Evolutionary conservation across 2,797 vertebrate genomes (phyloP).

Genomic region (Falco concolor): DNA sequence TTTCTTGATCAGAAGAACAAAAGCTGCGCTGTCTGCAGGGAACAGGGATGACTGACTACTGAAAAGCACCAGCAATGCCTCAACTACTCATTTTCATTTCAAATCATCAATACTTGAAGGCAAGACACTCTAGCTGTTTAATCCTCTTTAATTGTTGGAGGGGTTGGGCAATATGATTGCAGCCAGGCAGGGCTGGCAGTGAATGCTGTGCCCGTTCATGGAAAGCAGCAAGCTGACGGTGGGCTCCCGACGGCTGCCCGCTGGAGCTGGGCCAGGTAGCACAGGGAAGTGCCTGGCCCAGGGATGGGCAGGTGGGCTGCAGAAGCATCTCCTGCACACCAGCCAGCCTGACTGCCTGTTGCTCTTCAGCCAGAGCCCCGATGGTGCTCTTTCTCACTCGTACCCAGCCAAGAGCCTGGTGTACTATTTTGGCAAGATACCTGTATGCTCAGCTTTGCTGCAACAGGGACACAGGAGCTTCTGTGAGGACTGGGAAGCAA

Average conservation of each 20-base stretch:
- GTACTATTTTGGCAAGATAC: not conserved
- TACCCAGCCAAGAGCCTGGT: not conserved
- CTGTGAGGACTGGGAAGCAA: not conserved
- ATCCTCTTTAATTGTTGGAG: not conserved
- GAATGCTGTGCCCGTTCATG: rapidly evolving
- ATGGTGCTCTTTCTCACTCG: rapidly evolving
- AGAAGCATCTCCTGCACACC: not conserved
- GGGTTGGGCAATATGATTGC: no score
- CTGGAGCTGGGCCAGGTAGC: not conserved
- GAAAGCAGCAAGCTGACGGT: rapidly evolving
- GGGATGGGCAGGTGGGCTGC: not conserved
- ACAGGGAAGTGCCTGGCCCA: not conserved
- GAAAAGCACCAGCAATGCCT: rapidly evolving
- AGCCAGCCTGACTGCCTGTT: rapidly evolving
- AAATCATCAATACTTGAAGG: not conserved
- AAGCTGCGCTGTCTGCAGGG: rapidly evolving
- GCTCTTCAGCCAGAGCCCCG: not conserved
- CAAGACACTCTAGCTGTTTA: not conserved
- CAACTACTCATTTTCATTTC: not conserved
- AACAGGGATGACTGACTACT: not conserved
- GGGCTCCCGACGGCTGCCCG: not conserved
- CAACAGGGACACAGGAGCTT: not conserved
- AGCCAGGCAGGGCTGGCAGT: rapidly evolving
- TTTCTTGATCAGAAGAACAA: not conserved
- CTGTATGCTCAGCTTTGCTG: rapidly evolving